Base-by-base conservation (phyloP, 2,797 vertebrate species). In the Strix occidentalis region DNA sequence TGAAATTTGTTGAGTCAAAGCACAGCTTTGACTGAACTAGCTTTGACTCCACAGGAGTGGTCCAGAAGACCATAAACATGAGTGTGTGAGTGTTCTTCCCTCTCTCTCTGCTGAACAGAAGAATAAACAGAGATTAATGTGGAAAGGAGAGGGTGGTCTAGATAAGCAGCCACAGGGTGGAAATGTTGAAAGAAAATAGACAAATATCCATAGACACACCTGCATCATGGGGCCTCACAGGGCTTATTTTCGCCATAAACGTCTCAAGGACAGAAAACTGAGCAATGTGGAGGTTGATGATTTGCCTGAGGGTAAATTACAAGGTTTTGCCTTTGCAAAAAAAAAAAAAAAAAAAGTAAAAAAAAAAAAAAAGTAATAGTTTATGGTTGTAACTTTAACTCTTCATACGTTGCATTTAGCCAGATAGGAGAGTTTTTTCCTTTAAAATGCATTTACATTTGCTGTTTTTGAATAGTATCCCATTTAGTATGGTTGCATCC, bases 1-100 rank as follows among this genome's bases (percentile, higher is more conserved):
- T 94, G 89, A 96, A 90, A 92, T 81, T 11, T 77, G 60, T 95
- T 63, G 93, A 97, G 93, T 91, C 90, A 96, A 95, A 87, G 81
- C 75, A 84, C 74, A 89, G 89, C 93, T 95, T 41, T 41, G 39
- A 14, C 39, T 41, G 39, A 41, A 41, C 39, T 41, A 41, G 39
- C 39, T 41, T 41, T 41, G 39, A 41, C 39, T 41, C 39, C 39
- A 41, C 39, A 95, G 84, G 81, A 50, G 10, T 64, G 57, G 94
- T 95, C 79, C 72, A 79, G 84, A 75, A 81, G 89, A 81, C 84
- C 10, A 11, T 84, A 92, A 94, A 82, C 29, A 77, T 1, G 6
- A 68, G 39, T 3, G 19, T 79, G 37, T 79, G 66, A 83, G n/a
- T 31, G 43, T 28, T 87, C 63, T 85, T 95, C 72, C 66, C 71